Evolutionary conservation across 2,113 vertebrate species (phyloP), one percentile per base, ranked within the genome.

Genomic region (Raja brachyura): DNA sequence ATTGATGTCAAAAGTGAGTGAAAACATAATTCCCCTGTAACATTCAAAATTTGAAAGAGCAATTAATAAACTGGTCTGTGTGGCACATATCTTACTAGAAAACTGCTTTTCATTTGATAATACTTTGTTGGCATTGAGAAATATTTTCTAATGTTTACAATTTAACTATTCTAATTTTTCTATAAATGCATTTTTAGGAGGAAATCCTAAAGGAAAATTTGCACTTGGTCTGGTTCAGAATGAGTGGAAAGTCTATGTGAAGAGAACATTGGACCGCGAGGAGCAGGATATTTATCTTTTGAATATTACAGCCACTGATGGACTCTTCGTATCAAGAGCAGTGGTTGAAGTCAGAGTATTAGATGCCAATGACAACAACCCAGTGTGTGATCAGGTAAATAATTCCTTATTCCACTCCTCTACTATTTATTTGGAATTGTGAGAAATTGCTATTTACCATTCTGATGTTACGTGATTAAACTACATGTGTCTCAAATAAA

Each of bases 221-320:
- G 98, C 98, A 0, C 96, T 99, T 93, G 98, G 98, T 28, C 95
- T 99, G 94, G 98, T 99, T 93, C 98, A 99, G 94, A 98, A 96
- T 11, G 98, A 99, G 93, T 99, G 98, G 98, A 99, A 99, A 93
- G 98, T 99, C 94, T 99, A 99, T 20, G 98, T 99, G 93, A 99
- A 99, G 95, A 96, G 97, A 56, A 96, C 97, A 0, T 95, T 99
- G 77, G 98, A 99, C 94, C 96, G 99, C 4, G 99, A 99, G 94
- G 97, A 98, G 33, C 97, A 97, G 93, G 97, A 97, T 56, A 85
- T 97, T 93, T 99, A 99, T 95, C 94, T 96, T 33, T 97, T 99
- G 94, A 99, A 98, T 93, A 96, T 99, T 94, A 99, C 98, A 0
- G 98, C 99, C 25, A 99, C 97, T 0, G 99, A 99, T 33, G 98